Conservation (phyloP, 2,797 vertebrate species). For the Tarsius wallacei region DNA sequence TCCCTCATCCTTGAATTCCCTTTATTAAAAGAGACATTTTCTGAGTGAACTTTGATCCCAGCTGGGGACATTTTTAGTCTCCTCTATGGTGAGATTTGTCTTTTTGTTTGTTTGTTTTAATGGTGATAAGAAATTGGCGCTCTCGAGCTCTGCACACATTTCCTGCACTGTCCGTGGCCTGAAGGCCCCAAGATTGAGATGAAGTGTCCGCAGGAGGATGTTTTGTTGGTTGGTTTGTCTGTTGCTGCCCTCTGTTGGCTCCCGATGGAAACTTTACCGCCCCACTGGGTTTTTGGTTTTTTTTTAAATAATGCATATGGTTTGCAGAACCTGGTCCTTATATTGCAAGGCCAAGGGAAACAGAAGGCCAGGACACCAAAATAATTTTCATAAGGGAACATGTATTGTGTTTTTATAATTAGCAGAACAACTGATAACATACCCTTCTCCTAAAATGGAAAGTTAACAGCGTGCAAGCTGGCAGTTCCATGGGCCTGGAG, state of each 20-base stretch:
- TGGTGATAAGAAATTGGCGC: not conserved
- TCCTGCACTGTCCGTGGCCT: rapidly evolving
- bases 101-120: not conserved
- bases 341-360: not conserved
- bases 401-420: not conserved
- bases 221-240: slow-evolving; percentile 36
- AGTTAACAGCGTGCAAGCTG: not conserved
- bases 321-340: slow-evolving; percentile 67
- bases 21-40: slow-evolving; percentile 91
- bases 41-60: slow-evolving; percentile 86
- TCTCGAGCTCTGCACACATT: not conserved
- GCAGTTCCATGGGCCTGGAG: not conserved
- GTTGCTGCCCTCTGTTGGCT: slow-evolving; percentile 91
- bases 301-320: not conserved
- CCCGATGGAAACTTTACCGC: slow-evolving; percentile 71
- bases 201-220: not conserved
- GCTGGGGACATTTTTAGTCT: slow-evolving; percentile 81
- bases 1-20: slow-evolving; percentile 87
- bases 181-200: not conserved
- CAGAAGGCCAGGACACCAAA: not conserved
- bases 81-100: slow-evolving; percentile 50
- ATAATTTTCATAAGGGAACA: not conserved
- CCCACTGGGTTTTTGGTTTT: slow-evolving; percentile 70
- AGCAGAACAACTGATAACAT: not conserved
- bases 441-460: not conserved